Evolutionary conservation across 2,888 invertebrate species (phyloP), one percentile per base, ranked within the genome.

Genomic region (Agonum fuliginosum): DNA sequence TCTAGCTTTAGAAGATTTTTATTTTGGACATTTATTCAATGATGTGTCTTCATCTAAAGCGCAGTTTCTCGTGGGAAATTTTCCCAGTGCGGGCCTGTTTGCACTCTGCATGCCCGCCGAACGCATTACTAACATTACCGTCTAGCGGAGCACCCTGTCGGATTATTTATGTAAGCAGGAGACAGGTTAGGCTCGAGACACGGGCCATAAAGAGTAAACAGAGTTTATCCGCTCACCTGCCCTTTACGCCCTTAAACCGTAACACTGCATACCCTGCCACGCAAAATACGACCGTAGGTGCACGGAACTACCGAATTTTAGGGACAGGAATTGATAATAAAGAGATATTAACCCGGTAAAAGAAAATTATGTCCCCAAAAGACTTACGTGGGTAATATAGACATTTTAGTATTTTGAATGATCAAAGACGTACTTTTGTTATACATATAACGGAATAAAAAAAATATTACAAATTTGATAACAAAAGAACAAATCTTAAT

Each of bases 131-230:
- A 67, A 41, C 67, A 67, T 67, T 67, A 41, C 70, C 43, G 46
- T 70, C 70, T 70, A 43, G 41, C 27, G 19, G 70, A 70, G 62
- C 43, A 62, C 73, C 73, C 58, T 10, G 73, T 73, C 80, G 80
- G 79, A 80, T 81, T 81, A 81, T 81, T 81, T 81, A 81, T 81
- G 81, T 81, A 79, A 80, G 78, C 79, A 79, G 79, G 76, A 78
- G 78, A 78, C 78, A 79, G 80, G 81, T 79, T 79, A 80, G 80
- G 79, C 73, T 79, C 30, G 71, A 46, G 79, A 77, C 76, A 77
- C 78, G 78, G 78, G 79, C 79, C 80, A 79, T 81, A 81, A 81
- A 81, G 81, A 80, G 79, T 80, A 80, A 80, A 78, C 81, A 80
- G 79, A 71, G 51, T 71, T 71, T 37, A 72, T 54, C 34, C 54